Percentiles rank a stretch among this genome's conserved stretches.
phyloP scores from a whole-genome alignment of 2,113 vertebrate species.

The Cyphomyrus plagiostoma region DNA sequence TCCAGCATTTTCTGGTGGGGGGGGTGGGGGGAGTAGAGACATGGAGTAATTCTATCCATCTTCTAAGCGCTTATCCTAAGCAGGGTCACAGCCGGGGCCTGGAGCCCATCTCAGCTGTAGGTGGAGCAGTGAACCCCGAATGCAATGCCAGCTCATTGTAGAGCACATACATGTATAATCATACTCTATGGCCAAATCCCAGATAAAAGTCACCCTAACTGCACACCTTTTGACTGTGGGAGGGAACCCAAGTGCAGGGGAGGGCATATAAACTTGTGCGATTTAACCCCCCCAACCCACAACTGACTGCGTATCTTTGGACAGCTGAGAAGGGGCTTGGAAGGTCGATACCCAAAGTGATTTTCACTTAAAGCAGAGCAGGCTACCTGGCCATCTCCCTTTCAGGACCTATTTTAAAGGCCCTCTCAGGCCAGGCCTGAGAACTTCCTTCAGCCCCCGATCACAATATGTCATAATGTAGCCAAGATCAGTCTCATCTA shows the following conservation, averaged over 20 bases:
- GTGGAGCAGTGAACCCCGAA: neutral
- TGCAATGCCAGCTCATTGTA: neutral
- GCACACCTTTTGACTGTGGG: neutral
- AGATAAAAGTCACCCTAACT: neutral
- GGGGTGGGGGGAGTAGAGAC: neutral
- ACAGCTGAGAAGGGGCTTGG: neutral
- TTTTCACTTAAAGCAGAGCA: neutral
- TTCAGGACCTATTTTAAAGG: neutral
- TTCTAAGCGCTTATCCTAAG: neutral
- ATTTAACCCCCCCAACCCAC: neutral
- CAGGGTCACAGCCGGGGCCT: neutral
- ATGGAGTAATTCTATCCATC: neutral
- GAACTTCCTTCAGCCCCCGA: neutral
- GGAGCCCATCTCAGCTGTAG: neutral
- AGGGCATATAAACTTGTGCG: neutral
- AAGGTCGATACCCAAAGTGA: neutral
- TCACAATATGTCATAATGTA: neutral
- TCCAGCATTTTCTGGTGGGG: neutral
- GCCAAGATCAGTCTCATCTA: neutral
- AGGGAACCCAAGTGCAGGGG: neutral
- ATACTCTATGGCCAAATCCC: neutral
- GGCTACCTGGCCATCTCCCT: neutral
- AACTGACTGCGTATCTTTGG: neutral
- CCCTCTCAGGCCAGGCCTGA: neutral
- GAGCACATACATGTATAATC: neutral